A percentile compares a stretch with the other conserved stretches of the same genome.
Conservation (phyloP, 2,113 vertebrate genomes). For the Indri indri region DNA sequence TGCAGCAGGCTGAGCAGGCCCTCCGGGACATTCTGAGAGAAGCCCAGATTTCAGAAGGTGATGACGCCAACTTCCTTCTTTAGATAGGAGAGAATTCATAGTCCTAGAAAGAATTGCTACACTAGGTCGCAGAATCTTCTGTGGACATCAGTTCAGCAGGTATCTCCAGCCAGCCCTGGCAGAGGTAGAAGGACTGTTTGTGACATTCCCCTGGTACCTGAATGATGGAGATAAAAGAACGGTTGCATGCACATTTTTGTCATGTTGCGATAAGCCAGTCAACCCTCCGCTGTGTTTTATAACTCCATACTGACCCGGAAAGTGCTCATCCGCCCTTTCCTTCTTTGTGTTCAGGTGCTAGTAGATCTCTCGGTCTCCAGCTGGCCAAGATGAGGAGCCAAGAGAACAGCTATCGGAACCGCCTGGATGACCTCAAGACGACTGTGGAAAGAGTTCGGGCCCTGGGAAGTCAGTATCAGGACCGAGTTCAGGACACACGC, state of each 20-base stretch:
- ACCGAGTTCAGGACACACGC: constrained; percentile 78
- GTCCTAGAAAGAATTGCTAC: neutral
- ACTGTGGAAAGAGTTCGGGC: constrained; percentile 47
- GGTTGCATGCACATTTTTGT: neutral
- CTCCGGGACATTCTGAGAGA: constrained; percentile 84
- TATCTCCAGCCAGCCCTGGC: neutral
- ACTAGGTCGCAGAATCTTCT: neutral
- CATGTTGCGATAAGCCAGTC: neutral
- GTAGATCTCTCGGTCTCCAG: constrained; percentile 82
- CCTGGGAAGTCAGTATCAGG: constrained; percentile 79
- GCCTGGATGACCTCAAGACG: constrained; percentile 81
- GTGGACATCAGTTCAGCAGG: neutral
- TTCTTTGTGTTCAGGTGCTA: constrained; percentile 77
- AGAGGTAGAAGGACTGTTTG: neutral
- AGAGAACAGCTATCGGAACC: constrained; percentile 75
- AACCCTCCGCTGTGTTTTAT: neutral
- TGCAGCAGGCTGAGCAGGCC: constrained; percentile 80
- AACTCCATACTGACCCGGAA: neutral
- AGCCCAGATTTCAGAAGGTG: constrained; percentile 83
- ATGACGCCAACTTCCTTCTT: neutral
- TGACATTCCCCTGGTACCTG: neutral
- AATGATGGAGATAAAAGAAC: neutral
- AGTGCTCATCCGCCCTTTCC: neutral
- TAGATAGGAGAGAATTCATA: neutral
- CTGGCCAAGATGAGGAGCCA: constrained; percentile 82